A percentile compares a stretch with the other conserved stretches of the same genome.
Conservation (phyloP, 2,113 vertebrate species). For the Siniperca chuatsi region DNA sequence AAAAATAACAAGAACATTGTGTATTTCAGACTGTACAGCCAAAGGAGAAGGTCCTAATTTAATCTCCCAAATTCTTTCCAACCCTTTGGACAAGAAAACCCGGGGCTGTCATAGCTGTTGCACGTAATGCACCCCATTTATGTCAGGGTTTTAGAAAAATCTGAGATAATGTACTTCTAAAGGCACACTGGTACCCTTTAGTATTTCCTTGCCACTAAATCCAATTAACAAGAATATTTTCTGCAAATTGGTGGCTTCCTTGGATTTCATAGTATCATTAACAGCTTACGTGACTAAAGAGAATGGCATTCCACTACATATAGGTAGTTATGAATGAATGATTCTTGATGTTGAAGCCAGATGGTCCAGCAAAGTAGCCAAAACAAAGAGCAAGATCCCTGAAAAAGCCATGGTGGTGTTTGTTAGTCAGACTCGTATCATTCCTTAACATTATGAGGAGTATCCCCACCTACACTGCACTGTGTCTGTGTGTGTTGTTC, state of each 20-base stretch:
- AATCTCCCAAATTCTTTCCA: too few species aligned
- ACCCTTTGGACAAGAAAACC: too few species aligned
- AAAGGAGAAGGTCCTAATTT: too few species aligned
- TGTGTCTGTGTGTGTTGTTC: slow-evolving; percentile 11
- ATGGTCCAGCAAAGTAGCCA: not conserved
- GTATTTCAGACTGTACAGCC: too few species aligned
- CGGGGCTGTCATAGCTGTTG: too few species aligned
- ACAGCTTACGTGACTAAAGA: not conserved
- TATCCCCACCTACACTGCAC: not conserved
- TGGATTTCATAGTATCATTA: not conserved
- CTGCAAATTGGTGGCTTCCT: not conserved
- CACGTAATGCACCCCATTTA: too few species aligned
- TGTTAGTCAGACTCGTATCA: not conserved
- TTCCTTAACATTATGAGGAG: not conserved
- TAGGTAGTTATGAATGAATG: not conserved
- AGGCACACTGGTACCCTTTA: not conserved
- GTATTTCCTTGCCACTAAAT: not conserved
- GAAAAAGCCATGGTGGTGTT: not conserved
- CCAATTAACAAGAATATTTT: not conserved
- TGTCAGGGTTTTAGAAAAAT: too few species aligned
- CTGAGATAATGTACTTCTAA: too few species aligned
- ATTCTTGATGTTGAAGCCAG: not conserved
- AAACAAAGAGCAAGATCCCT: not conserved
- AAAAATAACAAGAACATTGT: too few species aligned
- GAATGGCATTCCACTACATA: not conserved